phyloP scores from a whole-genome alignment of 2,113 vertebrate genomes.

The Hippocampus zosterae region DNA sequence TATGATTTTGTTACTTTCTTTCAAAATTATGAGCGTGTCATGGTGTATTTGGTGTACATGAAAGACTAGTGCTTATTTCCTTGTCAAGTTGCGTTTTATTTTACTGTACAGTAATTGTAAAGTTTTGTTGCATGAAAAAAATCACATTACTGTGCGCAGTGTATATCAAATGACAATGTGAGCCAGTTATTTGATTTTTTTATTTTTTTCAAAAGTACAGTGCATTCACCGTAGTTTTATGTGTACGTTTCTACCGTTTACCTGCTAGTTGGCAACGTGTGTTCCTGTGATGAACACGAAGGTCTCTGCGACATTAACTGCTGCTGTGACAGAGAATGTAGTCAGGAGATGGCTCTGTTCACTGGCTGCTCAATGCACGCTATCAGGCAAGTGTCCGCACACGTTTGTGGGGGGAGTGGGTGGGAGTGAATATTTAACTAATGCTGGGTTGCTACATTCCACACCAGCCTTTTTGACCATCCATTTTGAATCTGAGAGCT shows the following conservation, averaged over 20 bases:
- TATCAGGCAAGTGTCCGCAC: background rate
- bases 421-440: background rate
- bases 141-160: too few relatives aligned
- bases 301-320: background rate
- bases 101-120: too few relatives aligned
- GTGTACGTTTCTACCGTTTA: background rate
- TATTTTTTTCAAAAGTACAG: background rate
- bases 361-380: background rate
- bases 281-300: background rate
- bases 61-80: too few relatives aligned
- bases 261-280: conserved; percentile 1
- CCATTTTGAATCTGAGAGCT: too few relatives aligned
- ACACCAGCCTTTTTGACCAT: too few relatives aligned
- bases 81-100: too few relatives aligned
- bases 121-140: too few relatives aligned
- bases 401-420: background rate
- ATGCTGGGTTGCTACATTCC: too few relatives aligned
- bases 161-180: too few relatives aligned
- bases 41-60: too few relatives aligned
- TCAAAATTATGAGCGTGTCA: too few relatives aligned
- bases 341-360: background rate
- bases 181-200: background rate
- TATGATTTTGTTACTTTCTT: too few relatives aligned
- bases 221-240: background rate
- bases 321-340: conserved; percentile 2